phyloP scores from a whole-genome alignment of 2,797 vertebrate genomes.

The Rhinogobio ventralis region DNA sequence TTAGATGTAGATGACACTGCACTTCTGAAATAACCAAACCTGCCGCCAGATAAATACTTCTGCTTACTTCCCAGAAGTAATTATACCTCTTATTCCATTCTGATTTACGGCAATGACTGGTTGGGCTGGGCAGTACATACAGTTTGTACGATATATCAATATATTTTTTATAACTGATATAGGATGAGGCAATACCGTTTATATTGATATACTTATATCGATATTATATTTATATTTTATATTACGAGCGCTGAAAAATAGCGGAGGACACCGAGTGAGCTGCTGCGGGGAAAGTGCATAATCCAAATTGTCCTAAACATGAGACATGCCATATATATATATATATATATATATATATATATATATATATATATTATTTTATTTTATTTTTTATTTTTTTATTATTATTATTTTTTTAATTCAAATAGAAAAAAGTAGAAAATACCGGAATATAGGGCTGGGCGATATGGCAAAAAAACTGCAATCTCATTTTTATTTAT shows the following conservation, averaged over 20 bases:
- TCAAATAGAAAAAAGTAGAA: background rate
- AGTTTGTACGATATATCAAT: background rate
- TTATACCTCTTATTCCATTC: slow-evolving; percentile 2
- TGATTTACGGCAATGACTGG: background rate
- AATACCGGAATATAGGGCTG: too few relatives aligned
- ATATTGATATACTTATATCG: background rate
- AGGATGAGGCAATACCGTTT: background rate
- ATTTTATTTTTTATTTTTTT: too few relatives aligned
- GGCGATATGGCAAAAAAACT: too few relatives aligned
- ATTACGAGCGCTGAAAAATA: background rate
- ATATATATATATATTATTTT: too few relatives aligned
- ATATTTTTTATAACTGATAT: background rate
- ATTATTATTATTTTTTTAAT: background rate
- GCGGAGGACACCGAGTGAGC: background rate
- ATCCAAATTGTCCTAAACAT: background rate
- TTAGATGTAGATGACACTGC: background rate
- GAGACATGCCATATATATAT: background rate
- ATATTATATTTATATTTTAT: too few relatives aligned
- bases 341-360: too few relatives aligned
- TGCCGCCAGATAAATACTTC: background rate
- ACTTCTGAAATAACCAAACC: slow-evolving; percentile 7
- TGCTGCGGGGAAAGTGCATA: too few relatives aligned
- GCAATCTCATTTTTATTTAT: too few relatives aligned
- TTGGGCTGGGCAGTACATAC: background rate
- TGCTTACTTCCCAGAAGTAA: slow-evolving; percentile 8